A percentile compares a stretch with the other conserved stretches of the same genome.
These are phyloP conservation scores for Dipodomys merriami DNA, from an alignment of 2,113 vertebrate species.

Conservation along the genomic window DNA sequence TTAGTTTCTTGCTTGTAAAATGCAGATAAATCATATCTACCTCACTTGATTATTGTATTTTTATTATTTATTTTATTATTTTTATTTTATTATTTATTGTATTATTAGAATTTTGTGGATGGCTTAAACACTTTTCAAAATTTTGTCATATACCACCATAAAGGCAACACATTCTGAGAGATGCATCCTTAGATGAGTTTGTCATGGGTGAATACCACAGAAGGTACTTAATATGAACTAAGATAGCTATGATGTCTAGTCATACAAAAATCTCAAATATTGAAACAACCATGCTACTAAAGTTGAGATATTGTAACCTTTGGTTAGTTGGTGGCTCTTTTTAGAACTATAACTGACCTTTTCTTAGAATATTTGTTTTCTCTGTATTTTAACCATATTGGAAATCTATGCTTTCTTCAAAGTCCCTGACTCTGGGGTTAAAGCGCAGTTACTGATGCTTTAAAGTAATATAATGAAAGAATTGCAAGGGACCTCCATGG, in stretches of 20 bases:
- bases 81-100: not conserved
- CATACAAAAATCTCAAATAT: not conserved
- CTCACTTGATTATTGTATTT: not conserved
- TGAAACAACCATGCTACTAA: not conserved
- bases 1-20: slow-evolving; percentile 49
- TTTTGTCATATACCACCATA: not conserved
- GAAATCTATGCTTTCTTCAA: not conserved
- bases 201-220: no score
- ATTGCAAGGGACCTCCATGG: not conserved
- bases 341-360: not conserved
- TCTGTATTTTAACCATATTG: not conserved
- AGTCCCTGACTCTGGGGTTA: not conserved
- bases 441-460: not conserved
- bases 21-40: not conserved
- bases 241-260: not conserved
- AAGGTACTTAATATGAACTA: not conserved
- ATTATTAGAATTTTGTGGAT: not conserved
- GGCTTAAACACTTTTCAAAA: slow-evolving; percentile 42
- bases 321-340: not conserved
- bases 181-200: not conserved
- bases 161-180: not conserved
- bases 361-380: slow-evolving; percentile 14
- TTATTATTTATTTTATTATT: no score
- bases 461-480: slow-evolving; percentile 9
- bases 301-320: not conserved